Base-by-base conservation (phyloP, 2,797 vertebrate genomes). In the Notolabrus celidotus region DNA sequence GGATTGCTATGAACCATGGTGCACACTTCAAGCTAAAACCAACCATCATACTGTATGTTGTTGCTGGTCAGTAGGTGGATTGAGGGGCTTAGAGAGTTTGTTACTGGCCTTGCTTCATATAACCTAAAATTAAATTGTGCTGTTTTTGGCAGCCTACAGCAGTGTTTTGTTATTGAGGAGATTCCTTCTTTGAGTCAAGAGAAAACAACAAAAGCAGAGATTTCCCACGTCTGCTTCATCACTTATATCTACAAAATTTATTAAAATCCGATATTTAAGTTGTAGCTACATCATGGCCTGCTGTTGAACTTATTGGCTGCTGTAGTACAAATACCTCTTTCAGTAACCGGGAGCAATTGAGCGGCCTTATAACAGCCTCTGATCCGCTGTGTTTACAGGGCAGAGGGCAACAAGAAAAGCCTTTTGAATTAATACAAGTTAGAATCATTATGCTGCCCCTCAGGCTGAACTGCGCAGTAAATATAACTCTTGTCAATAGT, bases 401-500 rank as follows among this genome's bases (percentile, higher is more conserved):
- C 42, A 83, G 34, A 77, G 51, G 29, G 27, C 50, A 57, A 75
- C 22, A 46, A 64, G 68, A 57, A 72, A 75, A 79, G 43, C 50
- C 71, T 71, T 82, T 81, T 39, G 59, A 68, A 77, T 67, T 69
- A 74, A 60, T 61, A 47, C 60, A 58, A 45, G 59, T 60, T 54
- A 36, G 60, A 67, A 86, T 86, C 69, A 67, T 86, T 84, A 77
- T 60, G 17, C 16, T 36, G n/a, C 27, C 73, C 85, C 75, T 56
- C 33, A 19, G 77, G 88, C 74, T 53, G 79, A 71, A 78, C 49
- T 25, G 47, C 54, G 50, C 22, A 9, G 82, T 71, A 80, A 84
- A 85, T 82, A 85, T 68, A 89, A 73, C 71, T 53, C 75, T 1
- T 10, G 76, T 89, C 86, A 58, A 91, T 85, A 79, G 62, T 76